Evolutionary conservation across 2,888 invertebrate genomes (phyloP).

Genomic region (Tiliacea aurago): DNA sequence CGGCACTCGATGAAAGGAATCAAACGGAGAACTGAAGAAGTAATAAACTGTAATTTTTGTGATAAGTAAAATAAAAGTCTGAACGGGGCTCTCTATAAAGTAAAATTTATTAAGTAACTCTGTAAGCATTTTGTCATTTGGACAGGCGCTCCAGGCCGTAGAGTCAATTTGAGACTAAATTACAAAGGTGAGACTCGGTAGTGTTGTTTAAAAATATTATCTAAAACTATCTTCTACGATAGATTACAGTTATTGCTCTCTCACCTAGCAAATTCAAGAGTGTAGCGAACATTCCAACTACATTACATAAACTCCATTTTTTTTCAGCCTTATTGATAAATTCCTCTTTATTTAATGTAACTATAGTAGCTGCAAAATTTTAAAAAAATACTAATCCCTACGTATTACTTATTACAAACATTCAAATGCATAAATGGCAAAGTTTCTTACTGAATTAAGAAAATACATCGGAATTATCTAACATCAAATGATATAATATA

Average conservation of each 20-base stretch:
- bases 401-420: constrained; percentile 38
- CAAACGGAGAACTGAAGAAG: neutral
- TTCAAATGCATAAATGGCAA: constrained; percentile 58
- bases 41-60: neutral
- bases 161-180: constrained; percentile 28
- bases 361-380: constrained; percentile 28
- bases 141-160: constrained; percentile 22
- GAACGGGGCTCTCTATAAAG: constrained; percentile 33
- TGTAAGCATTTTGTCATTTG: constrained; percentile 35
- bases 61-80: constrained; percentile 25
- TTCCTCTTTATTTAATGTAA: constrained; percentile 44
- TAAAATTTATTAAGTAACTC: constrained; percentile 69
- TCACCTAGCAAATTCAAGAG: constrained; percentile 17
- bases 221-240: constrained; percentile 45
- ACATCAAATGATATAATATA: constrained; percentile 20
- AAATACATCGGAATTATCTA: constrained; percentile 16
- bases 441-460: constrained; percentile 32
- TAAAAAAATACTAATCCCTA: constrained; percentile 27
- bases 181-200: constrained; percentile 32
- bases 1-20: neutral
- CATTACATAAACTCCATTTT: constrained; percentile 11
- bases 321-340: constrained; percentile 63
- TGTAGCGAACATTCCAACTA: constrained; percentile 28
- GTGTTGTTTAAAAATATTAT: constrained; percentile 31
- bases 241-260: constrained; percentile 12